phyloP scores from a whole-genome alignment of 2,113 vertebrate genomes.

The Abramis brama region DNA sequence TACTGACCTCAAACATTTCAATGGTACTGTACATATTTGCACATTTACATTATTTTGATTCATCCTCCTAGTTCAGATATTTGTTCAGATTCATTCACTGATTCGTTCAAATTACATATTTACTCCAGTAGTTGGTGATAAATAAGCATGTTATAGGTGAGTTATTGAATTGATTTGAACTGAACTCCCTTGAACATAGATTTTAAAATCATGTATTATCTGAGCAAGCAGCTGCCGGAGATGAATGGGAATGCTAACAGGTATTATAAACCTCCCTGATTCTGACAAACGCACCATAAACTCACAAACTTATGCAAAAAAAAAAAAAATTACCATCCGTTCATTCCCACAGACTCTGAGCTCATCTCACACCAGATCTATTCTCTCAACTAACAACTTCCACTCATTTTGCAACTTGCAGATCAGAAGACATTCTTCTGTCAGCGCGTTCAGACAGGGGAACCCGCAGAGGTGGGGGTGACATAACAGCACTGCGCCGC shows the following conservation, averaged over 20 bases:
- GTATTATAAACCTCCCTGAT: conserved; percentile 1
- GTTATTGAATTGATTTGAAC: background rate
- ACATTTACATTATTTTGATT: background rate
- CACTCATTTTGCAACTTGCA: conserved; percentile 29
- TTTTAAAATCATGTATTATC: background rate
- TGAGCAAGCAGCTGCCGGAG: background rate
- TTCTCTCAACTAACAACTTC: conserved; percentile 16
- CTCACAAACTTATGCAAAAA: background rate
- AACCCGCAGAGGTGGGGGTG: conserved; percentile 64
- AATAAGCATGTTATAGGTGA: background rate
- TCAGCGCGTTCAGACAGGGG: conserved; percentile 60
- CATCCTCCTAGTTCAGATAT: background rate
- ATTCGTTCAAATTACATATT: background rate
- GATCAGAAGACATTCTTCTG: conserved; percentile 43
- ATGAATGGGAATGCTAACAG: conserved; percentile 6
- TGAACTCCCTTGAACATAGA: background rate
- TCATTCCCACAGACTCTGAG: conserved; percentile 27
- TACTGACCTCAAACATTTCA: no score
- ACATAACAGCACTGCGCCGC: conserved; percentile 60
- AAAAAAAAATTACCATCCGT: background rate
- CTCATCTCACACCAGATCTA: background rate
- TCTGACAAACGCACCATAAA: conserved; percentile 4
- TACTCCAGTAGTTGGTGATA: background rate
- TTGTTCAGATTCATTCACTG: no score
- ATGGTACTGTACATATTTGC: no score